Base-by-base conservation (phyloP, 2,113 vertebrate genomes). In the Callochromis pleurospilus region DNA sequence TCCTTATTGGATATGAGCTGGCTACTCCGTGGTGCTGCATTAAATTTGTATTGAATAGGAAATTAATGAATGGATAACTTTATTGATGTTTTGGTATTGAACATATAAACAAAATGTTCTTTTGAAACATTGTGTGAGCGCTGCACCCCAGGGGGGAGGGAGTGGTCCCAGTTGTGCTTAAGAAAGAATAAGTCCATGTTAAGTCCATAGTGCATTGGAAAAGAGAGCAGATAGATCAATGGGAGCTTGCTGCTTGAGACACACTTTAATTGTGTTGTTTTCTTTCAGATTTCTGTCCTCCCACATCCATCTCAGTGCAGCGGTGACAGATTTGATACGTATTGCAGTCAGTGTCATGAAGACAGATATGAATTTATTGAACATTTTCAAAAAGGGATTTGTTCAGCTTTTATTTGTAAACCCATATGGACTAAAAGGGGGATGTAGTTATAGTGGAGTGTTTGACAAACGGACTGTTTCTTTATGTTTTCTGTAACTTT, bases 101-200 rank as follows among this genome's bases (percentile, higher is more conserved):
- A 93, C 94, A 95, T 91, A 91, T 92, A 94, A 96, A 95, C 95
- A 95, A 93, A 95, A 95, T 96, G 93, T 93, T 94, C 92, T 95
- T 95, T 95, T 95, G 92, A 95, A 94, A 92, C 83, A 94, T 94
- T 95, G 92, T 95, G 92, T 83, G 87, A 93, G 89, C 79, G 88
- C 84, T 90, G 75, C 85, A 82, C 86, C 86, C 90, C 7, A 42
- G 80, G 58, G 82, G 84, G 86, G 80, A 79, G 81, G 93, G 80
- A 88, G 89, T n/a, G 47, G 65, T 91, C 94, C 89, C 89, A 45
- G 83, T 92, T 92, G 90, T 94, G 92, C 90, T 94, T 95, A 95
- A 95, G 92, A 94, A 94, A 94, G 92, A 94, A 96, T 95, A 95
- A 94, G 94, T 96, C 94, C 88, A 93, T 88, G 93, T 93, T 91